Evolutionary conservation across 2,797 vertebrate species (phyloP).

Genomic region (Semaprochilodus insignis): DNA sequence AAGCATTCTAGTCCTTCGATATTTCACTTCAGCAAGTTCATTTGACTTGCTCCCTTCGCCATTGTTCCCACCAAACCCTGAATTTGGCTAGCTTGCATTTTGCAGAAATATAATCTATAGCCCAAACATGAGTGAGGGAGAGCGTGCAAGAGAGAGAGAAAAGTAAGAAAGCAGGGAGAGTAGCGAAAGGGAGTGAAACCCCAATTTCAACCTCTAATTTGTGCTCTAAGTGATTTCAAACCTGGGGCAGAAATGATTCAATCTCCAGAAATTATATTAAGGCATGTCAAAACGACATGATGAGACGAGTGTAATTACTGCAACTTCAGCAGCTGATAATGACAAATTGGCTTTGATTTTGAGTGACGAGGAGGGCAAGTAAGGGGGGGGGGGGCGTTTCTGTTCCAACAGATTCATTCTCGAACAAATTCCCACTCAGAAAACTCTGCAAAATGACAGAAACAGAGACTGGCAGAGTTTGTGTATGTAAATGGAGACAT

Average conservation of each 20-base stretch:
- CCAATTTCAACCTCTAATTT: constrained; percentile 47
- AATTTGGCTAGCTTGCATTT: constrained; percentile 14
- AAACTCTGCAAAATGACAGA: not conserved
- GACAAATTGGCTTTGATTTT: constrained; percentile 51
- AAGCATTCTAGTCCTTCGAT: constrained; percentile 26
- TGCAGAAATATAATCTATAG: constrained; percentile 25
- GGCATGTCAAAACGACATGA: constrained; percentile 42
- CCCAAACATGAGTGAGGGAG: not conserved
- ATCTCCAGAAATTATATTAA: constrained; percentile 62
- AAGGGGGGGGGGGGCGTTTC: not conserved
- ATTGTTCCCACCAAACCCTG: not conserved
- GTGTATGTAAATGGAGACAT: not conserved
- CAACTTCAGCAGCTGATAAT: constrained; percentile 53
- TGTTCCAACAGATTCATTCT: not conserved
- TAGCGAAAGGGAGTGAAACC: not conserved
- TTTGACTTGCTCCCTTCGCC: not conserved
- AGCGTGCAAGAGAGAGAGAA: not conserved
- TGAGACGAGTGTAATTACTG: constrained; percentile 58
- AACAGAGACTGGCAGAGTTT: not conserved
- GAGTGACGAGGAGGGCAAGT: constrained; percentile 29
- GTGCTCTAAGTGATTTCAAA: constrained; percentile 60
- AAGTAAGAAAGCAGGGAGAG: not conserved
- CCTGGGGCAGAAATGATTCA: constrained; percentile 57
- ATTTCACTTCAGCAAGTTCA: constrained; percentile 24
- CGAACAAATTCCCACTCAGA: not conserved